Percentiles rank a stretch among this genome's conserved stretches.
phyloP scores from a whole-genome alignment of 1,140 invertebrate genomes.

The Lepidurus couesii region DNA sequence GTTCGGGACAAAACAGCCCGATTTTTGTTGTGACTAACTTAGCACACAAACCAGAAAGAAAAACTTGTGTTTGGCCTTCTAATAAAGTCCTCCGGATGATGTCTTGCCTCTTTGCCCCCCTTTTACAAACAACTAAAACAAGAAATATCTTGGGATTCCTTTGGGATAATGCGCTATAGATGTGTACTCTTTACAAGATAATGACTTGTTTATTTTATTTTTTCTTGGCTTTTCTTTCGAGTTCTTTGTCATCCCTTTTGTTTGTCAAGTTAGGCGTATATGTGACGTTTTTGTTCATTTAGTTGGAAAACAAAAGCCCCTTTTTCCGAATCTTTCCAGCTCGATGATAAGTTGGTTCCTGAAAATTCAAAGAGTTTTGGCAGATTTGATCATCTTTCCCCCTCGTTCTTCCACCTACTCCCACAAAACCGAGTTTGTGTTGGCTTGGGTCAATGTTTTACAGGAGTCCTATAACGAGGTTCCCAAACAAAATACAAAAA shows the following conservation, averaged over 20 bases:
- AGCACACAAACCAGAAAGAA: neutral
- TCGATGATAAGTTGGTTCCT: neutral
- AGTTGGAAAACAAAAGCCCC: neutral
- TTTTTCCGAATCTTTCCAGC: neutral
- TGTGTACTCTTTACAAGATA: neutral
- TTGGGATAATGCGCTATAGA: neutral
- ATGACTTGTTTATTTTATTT: neutral
- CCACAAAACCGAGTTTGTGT: neutral
- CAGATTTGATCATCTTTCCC: neutral
- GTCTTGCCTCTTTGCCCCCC: neutral
- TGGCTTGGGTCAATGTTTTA: conserved; percentile 14
- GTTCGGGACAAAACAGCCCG: neutral
- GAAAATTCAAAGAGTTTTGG: neutral
- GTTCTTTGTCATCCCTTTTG: neutral
- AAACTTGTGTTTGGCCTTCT: neutral
- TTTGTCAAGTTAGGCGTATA: neutral
- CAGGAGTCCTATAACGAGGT: neutral
- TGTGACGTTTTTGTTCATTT: neutral
- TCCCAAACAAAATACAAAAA: neutral
- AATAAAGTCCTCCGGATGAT: neutral
- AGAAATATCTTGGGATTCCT: neutral
- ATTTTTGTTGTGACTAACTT: neutral
- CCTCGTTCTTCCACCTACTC: conserved; percentile 6
- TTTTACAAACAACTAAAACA: neutral
- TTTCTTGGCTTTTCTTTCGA: neutral